These are phyloP conservation scores for Smutsia temminckii DNA, from an alignment of 2,797 vertebrate genomes.

Conservation along the genomic window DNA sequence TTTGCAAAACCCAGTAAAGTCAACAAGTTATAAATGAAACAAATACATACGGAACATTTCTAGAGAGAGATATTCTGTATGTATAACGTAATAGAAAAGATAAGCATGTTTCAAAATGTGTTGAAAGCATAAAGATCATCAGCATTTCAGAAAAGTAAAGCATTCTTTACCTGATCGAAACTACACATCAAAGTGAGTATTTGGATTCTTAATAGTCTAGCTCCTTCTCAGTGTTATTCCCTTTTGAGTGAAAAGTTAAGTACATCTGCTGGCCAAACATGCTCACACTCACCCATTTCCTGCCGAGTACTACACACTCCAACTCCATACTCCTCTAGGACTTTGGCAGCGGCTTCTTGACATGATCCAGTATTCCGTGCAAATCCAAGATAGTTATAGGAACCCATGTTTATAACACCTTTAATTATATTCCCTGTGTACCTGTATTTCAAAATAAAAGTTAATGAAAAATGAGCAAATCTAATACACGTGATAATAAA, in stretches of 20 bases:
- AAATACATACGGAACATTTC: background rate
- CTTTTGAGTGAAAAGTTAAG: background rate
- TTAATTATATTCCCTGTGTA: slow-evolving; percentile 94
- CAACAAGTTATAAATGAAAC: slow-evolving; percentile 45
- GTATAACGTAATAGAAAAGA: background rate
- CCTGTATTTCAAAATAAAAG: slow-evolving; percentile 84
- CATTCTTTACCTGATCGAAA: background rate
- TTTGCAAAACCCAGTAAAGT: slow-evolving; percentile 42
- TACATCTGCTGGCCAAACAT: background rate
- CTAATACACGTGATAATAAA: slow-evolving; percentile 10
- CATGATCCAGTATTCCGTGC: slow-evolving; percentile 92
- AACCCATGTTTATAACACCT: slow-evolving; percentile 97
- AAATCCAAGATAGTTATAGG: slow-evolving; percentile 98
- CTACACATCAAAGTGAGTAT: background rate
- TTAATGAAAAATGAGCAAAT: slow-evolving; percentile 61
- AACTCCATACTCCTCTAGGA: slow-evolving; percentile 90
- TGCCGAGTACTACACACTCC: slow-evolving; percentile 94
- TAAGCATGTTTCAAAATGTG: background rate
- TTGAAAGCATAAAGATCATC: slow-evolving; percentile 26
- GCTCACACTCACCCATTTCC: slow-evolving; percentile 91
- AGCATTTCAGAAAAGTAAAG: background rate
- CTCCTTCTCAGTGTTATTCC: background rate
- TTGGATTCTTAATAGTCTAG: background rate
- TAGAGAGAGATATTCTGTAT: background rate
- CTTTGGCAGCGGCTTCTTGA: slow-evolving; percentile 87